Conservation (phyloP, 1,140 invertebrate species). For the Ctenoplectra terminalis region DNA sequence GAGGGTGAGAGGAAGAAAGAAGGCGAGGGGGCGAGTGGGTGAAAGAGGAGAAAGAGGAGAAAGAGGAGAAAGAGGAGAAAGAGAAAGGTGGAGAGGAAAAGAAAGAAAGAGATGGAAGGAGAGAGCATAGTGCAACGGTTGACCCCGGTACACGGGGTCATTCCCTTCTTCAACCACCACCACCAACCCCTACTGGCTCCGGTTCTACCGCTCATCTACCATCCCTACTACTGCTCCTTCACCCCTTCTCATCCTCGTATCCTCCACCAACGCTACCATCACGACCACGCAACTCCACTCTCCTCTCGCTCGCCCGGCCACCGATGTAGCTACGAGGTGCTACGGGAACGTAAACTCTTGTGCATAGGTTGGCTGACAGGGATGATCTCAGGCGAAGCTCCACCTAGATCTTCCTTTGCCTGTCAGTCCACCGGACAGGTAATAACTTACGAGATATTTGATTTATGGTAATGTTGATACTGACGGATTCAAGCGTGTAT, state of each 20-base stretch:
- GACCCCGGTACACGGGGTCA: constrained; percentile 77
- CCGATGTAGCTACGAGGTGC: constrained; percentile 67
- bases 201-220: constrained; percentile 40
- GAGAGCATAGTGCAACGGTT: constrained; percentile 74
- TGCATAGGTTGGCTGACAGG: constrained; percentile 50
- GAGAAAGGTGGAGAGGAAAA: neutral
- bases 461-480: constrained; percentile 39
- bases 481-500: constrained; percentile 1
- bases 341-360: constrained; percentile 68
- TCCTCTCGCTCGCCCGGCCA: constrained; percentile 41
- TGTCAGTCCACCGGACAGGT: constrained; percentile 35
- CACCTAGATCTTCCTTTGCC: constrained; percentile 45
- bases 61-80: neutral
- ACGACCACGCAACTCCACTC: constrained; percentile 55
- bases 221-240: constrained; percentile 28
- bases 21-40: neutral
- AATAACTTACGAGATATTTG: constrained; percentile 50
- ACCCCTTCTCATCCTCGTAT: constrained; percentile 36
- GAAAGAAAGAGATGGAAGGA: constrained; percentile 42
- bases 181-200: constrained; percentile 42
- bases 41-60: neutral
- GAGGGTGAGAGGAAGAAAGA: neutral
- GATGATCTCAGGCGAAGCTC: constrained; percentile 10
- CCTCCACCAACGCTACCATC: constrained; percentile 57
- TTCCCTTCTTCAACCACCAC: constrained; percentile 73